Percentiles rank a stretch among this genome's conserved stretches.
These are phyloP conservation scores for Ochropleura plecta DNA, from an alignment of 2,888 invertebrate genomes.

Conservation along the genomic window DNA sequence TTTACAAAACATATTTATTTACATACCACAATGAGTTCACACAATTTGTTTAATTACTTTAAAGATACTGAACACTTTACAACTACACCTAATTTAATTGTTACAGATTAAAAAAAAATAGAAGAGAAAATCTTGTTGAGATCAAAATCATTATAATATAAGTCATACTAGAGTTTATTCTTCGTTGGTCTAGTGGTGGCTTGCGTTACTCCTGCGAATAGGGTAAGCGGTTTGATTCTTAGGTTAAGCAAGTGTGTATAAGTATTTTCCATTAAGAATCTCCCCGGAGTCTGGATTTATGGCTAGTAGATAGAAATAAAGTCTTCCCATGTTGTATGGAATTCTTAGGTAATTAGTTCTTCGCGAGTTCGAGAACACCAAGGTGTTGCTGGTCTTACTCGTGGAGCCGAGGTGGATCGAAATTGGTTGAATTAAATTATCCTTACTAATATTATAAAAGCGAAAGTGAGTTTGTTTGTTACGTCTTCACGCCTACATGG, in stretches of 20 bases:
- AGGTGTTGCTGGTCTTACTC: no score
- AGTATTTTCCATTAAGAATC: no score
- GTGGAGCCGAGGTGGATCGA: no score
- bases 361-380: no score
- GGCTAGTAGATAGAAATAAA: no score
- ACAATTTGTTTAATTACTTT: neutral
- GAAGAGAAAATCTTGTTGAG: neutral
- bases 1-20: slow-evolving; percentile 8
- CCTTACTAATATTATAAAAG: no score
- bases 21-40: slow-evolving; percentile 1
- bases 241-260: neutral
- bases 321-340: no score
- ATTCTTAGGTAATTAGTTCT: no score
- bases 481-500: no score
- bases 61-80: slow-evolving; percentile 5
- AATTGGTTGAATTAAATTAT: no score
- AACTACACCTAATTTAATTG: neutral
- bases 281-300: no score
- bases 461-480: no score
- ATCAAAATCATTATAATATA: neutral
- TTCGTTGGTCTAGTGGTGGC: neutral
- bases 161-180: neutral
- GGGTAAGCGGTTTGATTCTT: neutral
- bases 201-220: neutral
- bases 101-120: neutral